Percentiles rank a stretch among this genome's conserved stretches.
These are phyloP conservation scores for Ctenoplectra terminalis DNA, from an alignment of 1,140 invertebrate genomes.

Conservation along the genomic window DNA sequence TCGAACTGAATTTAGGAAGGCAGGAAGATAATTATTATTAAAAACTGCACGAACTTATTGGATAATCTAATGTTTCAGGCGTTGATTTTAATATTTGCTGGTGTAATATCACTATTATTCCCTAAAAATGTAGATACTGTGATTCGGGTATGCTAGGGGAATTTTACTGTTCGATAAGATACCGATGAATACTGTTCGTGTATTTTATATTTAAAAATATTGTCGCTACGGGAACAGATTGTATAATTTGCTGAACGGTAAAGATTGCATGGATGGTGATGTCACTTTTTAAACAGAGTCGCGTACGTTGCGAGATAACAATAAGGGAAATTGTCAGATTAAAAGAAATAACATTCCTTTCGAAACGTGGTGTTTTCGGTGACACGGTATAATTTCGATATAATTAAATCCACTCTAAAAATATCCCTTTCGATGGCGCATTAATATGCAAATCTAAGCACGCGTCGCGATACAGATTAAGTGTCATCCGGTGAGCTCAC, in stretches of 20 bases:
- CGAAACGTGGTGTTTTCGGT: neutral
- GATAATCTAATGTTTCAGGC: too few species aligned
- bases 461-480: neutral
- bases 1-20: too few species aligned
- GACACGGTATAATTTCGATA: neutral
- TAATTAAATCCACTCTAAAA: constrained; percentile 5
- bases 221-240: neutral
- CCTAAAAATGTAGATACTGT: too few species aligned
- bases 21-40: too few species aligned
- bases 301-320: neutral
- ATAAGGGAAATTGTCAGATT: neutral
- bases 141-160: neutral
- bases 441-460: constrained; percentile 9
- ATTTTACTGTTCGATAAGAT: neutral
- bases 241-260: neutral
- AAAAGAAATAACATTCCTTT: neutral
- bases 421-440: neutral
- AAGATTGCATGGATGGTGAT: too few species aligned
- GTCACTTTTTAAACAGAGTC: neutral
- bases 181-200: neutral
- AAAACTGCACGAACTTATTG: too few species aligned
- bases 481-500: neutral
- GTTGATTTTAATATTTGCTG: too few species aligned
- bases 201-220: neutral
- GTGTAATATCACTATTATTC: too few species aligned